Conservation (phyloP, 2,797 vertebrate genomes). For the Tamandua tetradactyla region DNA sequence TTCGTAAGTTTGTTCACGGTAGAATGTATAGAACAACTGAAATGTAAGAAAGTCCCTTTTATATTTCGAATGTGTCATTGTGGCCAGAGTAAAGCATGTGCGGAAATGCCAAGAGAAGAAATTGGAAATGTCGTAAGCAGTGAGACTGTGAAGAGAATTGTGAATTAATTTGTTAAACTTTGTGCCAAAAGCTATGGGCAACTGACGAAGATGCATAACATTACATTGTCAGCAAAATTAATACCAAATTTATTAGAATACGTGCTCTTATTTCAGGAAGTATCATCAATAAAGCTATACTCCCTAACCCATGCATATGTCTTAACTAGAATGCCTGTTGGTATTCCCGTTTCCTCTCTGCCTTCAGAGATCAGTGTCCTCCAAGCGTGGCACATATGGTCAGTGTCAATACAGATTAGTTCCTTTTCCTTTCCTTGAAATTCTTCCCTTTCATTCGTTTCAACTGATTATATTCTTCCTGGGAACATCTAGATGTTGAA, state of each 20-base stretch:
- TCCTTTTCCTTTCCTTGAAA: not conserved
- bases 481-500: too few relatives aligned
- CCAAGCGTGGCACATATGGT: accelerated
- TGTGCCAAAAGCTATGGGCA: not conserved
- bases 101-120: not conserved
- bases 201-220: accelerated
- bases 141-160: not conserved
- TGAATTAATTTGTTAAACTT: not conserved
- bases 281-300: accelerated
- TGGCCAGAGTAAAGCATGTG: not conserved
- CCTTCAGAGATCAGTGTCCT: accelerated
- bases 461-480: not conserved
- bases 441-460: not conserved
- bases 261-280: not conserved
- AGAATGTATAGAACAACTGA: not conserved
- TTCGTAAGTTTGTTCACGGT: not conserved
- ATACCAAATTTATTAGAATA: not conserved
- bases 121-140: too few relatives aligned
- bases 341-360: too few relatives aligned
- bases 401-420: accelerated
- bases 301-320: not conserved
- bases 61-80: not conserved
- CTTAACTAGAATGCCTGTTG: not conserved
- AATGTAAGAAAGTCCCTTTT: not conserved
- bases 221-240: not conserved